These are phyloP conservation scores for Agrotis segetum DNA, from an alignment of 2,888 invertebrate species.

Conservation along the genomic window DNA sequence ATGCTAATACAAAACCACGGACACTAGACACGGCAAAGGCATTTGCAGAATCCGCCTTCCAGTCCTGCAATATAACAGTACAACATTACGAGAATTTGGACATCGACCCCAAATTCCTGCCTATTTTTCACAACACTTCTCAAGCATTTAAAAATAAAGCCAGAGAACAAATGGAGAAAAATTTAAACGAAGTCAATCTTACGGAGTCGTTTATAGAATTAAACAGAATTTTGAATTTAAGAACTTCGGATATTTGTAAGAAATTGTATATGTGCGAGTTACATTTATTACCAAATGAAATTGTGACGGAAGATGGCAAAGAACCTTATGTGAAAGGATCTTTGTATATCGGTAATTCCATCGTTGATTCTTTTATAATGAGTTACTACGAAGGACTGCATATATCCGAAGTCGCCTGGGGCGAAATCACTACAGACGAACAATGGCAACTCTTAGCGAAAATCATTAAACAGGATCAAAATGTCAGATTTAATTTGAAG, in stretches of 20 bases:
- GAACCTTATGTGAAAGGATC: conserved; percentile 79
- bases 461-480: conserved; percentile 74
- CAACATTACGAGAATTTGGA: conserved; percentile 69
- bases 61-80: conserved; percentile 73
- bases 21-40: conserved; percentile 78
- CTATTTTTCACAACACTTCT: conserved; percentile 72
- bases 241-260: conserved; percentile 75
- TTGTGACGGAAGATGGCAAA: conserved; percentile 69
- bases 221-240: conserved; percentile 76
- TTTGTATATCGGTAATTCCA: conserved; percentile 70
- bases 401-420: conserved; percentile 79
- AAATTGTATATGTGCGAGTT: conserved; percentile 75
- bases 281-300: conserved; percentile 61
- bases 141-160: conserved; percentile 66
- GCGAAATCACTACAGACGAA: conserved; percentile 69
- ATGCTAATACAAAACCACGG: conserved; percentile 79
- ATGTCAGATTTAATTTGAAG: conserved; percentile 77
- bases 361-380: conserved; percentile 83
- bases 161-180: conserved; percentile 72
- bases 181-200: conserved; percentile 70
- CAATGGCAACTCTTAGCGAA: conserved; percentile 75
- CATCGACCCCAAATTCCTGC: conserved; percentile 76
- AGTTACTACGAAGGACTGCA: conserved; percentile 80
- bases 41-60: conserved; percentile 78
- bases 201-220: conserved; percentile 70